Conservation (phyloP, 2,888 invertebrate species). For the Plebejus melissa region DNA sequence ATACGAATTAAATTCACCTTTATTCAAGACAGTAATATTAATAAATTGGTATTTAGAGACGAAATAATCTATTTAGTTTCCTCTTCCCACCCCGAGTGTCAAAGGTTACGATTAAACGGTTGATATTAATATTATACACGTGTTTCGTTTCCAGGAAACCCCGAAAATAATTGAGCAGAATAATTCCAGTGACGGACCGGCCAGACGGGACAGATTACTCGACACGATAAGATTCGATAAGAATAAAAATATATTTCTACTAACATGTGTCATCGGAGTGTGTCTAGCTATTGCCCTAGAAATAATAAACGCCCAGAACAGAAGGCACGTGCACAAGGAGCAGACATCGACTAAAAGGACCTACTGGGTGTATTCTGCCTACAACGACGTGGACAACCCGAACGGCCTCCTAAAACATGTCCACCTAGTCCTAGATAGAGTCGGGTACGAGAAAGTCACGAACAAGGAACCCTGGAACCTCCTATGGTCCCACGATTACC, state of each 20-base stretch:
- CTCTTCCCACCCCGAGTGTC: background rate
- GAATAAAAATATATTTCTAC: slow-evolving; percentile 51
- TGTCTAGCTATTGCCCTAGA: slow-evolving; percentile 56
- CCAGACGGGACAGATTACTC: slow-evolving; percentile 33
- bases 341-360: slow-evolving; percentile 40
- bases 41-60: background rate
- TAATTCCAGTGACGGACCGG: slow-evolving; percentile 35
- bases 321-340: slow-evolving; percentile 41
- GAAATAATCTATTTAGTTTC: background rate
- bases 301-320: slow-evolving; percentile 51
- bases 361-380: slow-evolving; percentile 81
- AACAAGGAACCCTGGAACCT: slow-evolving; percentile 86
- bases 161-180: slow-evolving; percentile 35
- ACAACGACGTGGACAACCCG: slow-evolving; percentile 73
- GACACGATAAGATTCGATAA: slow-evolving; percentile 40
- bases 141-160: slow-evolving; percentile 37
- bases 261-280: slow-evolving; percentile 59
- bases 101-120: background rate
- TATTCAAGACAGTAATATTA: background rate
- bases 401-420: slow-evolving; percentile 89
- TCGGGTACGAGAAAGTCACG: slow-evolving; percentile 83
- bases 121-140: background rate
- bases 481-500: slow-evolving; percentile 97
- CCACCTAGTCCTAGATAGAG: slow-evolving; percentile 84
- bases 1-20: background rate